Evolutionary conservation across 2,888 invertebrate genomes (phyloP).

Genomic region (Pemphredon lugubris): DNA sequence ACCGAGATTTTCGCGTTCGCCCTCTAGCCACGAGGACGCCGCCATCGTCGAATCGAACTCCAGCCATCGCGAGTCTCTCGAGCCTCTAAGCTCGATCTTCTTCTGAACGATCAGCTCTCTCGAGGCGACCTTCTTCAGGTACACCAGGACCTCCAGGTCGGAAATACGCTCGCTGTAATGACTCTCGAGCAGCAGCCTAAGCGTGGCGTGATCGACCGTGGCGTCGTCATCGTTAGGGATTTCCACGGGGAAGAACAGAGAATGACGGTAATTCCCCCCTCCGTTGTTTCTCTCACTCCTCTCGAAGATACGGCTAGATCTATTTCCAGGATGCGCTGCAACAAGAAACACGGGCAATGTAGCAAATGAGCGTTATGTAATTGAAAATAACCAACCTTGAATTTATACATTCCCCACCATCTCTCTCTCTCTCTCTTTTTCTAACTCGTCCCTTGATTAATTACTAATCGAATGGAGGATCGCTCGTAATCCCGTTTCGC

Average conservation of each 20-base stretch:
- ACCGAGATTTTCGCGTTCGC: slow-evolving; percentile 81
- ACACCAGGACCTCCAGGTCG: slow-evolving; percentile 65
- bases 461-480: neutral
- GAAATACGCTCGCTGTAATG: slow-evolving; percentile 28
- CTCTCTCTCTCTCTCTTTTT: neutral
- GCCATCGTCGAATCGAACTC: slow-evolving; percentile 84
- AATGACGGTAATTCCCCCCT: slow-evolving; percentile 41
- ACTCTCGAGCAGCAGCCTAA: slow-evolving; percentile 79
- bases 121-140: slow-evolving; percentile 54
- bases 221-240: slow-evolving; percentile 53
- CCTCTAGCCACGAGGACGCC: slow-evolving; percentile 81
- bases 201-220: slow-evolving; percentile 81
- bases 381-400: slow-evolving; percentile 23
- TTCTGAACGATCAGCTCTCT: slow-evolving; percentile 78
- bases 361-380: slow-evolving; percentile 41
- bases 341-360: slow-evolving; percentile 46
- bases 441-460: neutral
- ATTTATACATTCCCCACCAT: neutral
- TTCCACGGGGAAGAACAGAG: slow-evolving; percentile 68
- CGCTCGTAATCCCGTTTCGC: neutral
- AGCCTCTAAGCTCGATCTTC: slow-evolving; percentile 75
- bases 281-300: slow-evolving; percentile 9
- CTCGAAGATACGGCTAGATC: slow-evolving; percentile 26
- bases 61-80: slow-evolving; percentile 82
- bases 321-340: slow-evolving; percentile 68